A percentile compares a stretch with the other conserved stretches of the same genome.
Conservation (phyloP, 2,888 invertebrate species). For the Morinoia aosen region DNA sequence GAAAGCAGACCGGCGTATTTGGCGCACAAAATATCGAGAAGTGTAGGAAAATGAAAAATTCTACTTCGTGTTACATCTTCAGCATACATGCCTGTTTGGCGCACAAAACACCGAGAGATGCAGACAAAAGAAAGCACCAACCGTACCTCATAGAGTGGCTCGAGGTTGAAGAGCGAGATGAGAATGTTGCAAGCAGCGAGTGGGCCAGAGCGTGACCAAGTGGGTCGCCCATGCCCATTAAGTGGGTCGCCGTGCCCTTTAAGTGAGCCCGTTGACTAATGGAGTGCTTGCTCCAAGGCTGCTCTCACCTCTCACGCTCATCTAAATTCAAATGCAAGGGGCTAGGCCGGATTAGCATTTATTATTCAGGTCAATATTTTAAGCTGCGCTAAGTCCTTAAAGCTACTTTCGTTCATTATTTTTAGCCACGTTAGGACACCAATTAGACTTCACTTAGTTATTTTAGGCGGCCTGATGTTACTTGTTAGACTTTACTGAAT, state of each 20-base stretch:
- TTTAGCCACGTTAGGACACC: not conserved
- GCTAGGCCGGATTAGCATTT: conserved; percentile 2
- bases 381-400: not conserved
- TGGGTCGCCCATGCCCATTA: no score
- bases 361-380: conserved; percentile 1
- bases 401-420: not conserved
- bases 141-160: not conserved
- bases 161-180: not conserved
- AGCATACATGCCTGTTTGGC: no score
- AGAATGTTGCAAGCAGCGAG: not conserved
- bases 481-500: no score
- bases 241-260: not conserved
- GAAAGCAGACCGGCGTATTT: no score
- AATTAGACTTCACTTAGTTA: not conserved
- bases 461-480: not conserved
- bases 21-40: no score
- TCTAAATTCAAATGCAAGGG: conserved; percentile 4
- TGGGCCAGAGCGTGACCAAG: not conserved
- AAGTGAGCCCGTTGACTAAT: not conserved
- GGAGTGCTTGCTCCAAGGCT: not conserved
- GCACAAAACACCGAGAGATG: not conserved
- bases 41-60: no score
- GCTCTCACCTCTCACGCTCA: not conserved
- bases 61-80: no score
- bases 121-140: not conserved